Percentiles rank a stretch among this genome's conserved stretches.
Evolutionary conservation across 2,113 vertebrate species (phyloP).

Genomic region (Mustelus asterias): DNA sequence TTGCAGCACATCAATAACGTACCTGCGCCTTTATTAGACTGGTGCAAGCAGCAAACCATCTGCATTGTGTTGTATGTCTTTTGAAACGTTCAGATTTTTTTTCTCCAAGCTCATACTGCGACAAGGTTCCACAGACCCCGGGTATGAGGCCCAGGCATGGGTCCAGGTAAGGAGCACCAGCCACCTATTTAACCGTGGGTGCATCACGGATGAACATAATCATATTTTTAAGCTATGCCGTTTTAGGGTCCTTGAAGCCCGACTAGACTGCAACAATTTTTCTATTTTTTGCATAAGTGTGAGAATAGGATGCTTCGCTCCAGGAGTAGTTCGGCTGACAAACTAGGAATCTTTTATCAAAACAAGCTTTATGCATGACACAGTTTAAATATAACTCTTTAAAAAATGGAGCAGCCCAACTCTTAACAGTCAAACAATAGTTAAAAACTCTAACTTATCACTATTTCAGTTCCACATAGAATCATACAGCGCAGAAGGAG

Average conservation of each 20-base stretch:
- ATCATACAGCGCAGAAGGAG: too few relatives aligned
- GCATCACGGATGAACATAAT: not conserved
- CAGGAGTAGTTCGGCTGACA: too few relatives aligned
- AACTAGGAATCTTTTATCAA: not conserved
- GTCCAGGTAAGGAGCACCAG: not conserved
- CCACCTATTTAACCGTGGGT: not conserved
- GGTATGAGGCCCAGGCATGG: not conserved
- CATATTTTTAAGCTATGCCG: not conserved
- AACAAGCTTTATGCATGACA: not conserved
- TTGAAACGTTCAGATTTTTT: not conserved
- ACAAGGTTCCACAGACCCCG: not conserved
- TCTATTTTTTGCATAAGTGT: too few relatives aligned
- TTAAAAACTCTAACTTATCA: too few relatives aligned
- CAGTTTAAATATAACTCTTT: too few relatives aligned
- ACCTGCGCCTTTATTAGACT: not conserved
- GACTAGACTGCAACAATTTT: too few relatives aligned
- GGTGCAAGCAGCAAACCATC: not conserved
- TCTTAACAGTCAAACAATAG: too few relatives aligned
- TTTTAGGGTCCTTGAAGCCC: not conserved
- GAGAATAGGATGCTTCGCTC: too few relatives aligned
- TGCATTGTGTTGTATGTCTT: not conserved
- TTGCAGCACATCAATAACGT: not conserved
- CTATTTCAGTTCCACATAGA: too few relatives aligned
- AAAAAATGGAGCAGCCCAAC: too few relatives aligned
- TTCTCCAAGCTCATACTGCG: not conserved